Base-by-base conservation (phyloP, 2,113 vertebrate genomes). In the Poecilia latipinna region DNA sequence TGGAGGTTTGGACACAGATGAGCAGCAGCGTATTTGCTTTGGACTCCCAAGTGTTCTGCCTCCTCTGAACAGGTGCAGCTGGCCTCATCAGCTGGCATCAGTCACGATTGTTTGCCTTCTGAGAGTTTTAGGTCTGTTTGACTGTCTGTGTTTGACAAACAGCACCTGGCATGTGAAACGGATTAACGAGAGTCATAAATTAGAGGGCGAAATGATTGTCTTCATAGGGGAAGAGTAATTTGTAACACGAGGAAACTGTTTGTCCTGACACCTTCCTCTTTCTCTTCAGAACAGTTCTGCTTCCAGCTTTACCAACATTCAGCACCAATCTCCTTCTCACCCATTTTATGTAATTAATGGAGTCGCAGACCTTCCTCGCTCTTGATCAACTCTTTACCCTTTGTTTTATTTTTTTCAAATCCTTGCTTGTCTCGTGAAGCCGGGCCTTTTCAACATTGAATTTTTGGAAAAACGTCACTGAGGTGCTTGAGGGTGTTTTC, bases 1-100 rank as follows among this genome's bases (percentile, higher is more conserved):
- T 63, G 24, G 17, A 62, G 17, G 35, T 31, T 65, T 15, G 57
- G 29, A 63, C 1, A 17, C 44, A 48, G 44, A 48, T 48, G 44
- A 48, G 15, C 26, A 70, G 66, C 13, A 57, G 57, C 35, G 72
- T 63, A 79, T 66, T 31, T 10, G 65, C 77, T 65, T 51, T n/a
- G 28, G 31, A 3, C 13, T 48, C 17, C 5, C 19, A 19, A 4
- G 28, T n/a, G 29, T 69, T 35, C 42, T 13, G 35, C 42, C 44
- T 64, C 32, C 22, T 28, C 15, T 10, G 17, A 35, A 11, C 51
- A 35, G 66, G 61, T 62, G 48, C 57, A 65, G 33, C n/a, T 5
- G 10, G 42, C 13, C 42, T 44, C 42, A 44, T 44, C 42, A 44
- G 42, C 42, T n/a, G 2, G 33, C 24, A n/a, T 69, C n/a, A 31